Percentiles rank a stretch among this genome's conserved stretches.
Conservation (phyloP, 2,113 vertebrate genomes). For the Colinus virginianus region DNA sequence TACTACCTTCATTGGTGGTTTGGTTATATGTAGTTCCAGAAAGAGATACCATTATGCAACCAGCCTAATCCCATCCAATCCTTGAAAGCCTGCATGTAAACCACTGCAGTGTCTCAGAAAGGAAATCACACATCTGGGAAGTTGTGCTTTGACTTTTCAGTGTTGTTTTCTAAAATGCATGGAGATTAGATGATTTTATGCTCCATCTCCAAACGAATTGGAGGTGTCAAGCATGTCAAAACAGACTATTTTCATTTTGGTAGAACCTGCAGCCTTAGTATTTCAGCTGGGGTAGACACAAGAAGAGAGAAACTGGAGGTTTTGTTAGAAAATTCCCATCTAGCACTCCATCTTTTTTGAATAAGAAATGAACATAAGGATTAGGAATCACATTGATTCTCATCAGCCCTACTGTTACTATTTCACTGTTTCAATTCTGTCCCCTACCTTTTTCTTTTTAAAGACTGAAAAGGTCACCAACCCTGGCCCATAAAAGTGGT, state of each 20-base stretch:
- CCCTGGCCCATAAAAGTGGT: not conserved
- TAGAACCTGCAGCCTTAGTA: not conserved
- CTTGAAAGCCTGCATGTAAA: slow-evolving; percentile 22
- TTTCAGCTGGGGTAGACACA: not conserved
- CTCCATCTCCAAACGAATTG: not conserved
- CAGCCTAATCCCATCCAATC: slow-evolving; percentile 43
- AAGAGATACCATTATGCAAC: slow-evolving; percentile 28
- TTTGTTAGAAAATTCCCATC: not conserved
- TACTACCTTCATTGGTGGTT: slow-evolving; percentile 36
- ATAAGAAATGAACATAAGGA: not conserved
- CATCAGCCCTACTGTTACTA: not conserved
- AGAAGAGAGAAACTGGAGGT: not conserved
- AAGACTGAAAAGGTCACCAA: not conserved
- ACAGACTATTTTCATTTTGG: not conserved
- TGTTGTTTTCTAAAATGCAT: not conserved
- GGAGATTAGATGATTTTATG: not conserved
- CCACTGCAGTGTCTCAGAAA: not conserved
- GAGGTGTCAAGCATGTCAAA: not conserved
- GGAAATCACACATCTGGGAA: not conserved
- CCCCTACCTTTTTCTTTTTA: not conserved
- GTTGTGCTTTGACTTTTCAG: not conserved
- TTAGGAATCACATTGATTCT: not conserved
- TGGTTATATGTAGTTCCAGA: slow-evolving; percentile 20
- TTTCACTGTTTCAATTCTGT: not conserved
- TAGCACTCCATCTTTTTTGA: not conserved